Conservation (phyloP, 2,113 vertebrate species). For the cattle (Bos taurus) region DNA sequence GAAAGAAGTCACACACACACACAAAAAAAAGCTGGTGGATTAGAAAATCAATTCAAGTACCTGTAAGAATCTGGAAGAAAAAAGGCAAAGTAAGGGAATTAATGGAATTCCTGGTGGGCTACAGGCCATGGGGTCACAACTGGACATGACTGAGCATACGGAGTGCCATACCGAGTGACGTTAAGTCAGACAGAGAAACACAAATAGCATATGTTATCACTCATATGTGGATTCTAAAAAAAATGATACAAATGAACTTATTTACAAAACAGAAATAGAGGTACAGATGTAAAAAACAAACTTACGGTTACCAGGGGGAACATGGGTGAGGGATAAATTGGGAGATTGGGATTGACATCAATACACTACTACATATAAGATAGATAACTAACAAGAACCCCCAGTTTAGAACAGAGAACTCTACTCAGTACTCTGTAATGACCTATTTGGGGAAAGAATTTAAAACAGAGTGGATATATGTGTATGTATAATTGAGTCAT, state of each 20-base stretch:
- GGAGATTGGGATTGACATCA: neutral
- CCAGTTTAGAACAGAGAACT: neutral
- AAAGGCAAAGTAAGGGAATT: neutral
- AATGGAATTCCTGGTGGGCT: neutral
- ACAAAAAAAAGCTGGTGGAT: neutral
- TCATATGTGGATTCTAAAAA: neutral
- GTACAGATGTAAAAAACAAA: neutral
- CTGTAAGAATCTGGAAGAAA: neutral
- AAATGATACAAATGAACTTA: neutral
- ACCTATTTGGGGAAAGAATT: neutral
- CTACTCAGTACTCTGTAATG: neutral
- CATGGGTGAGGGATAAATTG: neutral
- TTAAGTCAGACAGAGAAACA: neutral
- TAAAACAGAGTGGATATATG: neutral
- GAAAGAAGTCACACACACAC: neutral
- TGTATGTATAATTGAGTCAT: neutral
- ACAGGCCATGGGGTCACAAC: fast-evolving
- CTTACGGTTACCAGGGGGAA: neutral
- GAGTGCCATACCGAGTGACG: fast-evolving
- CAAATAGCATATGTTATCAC: neutral
- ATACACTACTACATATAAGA: neutral
- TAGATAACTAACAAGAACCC: neutral
- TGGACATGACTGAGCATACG: neutral
- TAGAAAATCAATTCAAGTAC: neutral
- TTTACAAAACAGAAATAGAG: neutral